Evolutionary conservation across 2,888 invertebrate genomes (phyloP).

Genomic region (Griposia aprilina): DNA sequence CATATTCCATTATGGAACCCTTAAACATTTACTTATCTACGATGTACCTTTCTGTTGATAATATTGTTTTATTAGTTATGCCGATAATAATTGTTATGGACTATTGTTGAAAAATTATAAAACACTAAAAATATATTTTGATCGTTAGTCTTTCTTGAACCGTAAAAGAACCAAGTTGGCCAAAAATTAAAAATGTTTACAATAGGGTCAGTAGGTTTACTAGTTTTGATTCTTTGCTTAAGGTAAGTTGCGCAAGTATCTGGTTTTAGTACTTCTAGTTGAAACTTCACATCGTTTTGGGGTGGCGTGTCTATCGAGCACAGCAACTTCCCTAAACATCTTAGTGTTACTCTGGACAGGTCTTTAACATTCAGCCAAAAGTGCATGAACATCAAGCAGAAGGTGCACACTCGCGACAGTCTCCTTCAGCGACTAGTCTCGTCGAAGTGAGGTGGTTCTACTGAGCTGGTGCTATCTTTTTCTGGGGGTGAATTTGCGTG

Average conservation of each 20-base stretch:
- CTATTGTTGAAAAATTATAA: background rate
- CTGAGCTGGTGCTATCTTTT: no score
- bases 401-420: background rate
- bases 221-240: background rate
- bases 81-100: slow-evolving; percentile 3
- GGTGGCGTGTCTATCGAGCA: background rate
- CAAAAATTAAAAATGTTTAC: background rate
- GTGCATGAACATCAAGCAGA: background rate
- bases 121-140: background rate
- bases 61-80: slow-evolving; percentile 15
- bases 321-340: background rate
- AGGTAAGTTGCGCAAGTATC: slow-evolving; percentile 8
- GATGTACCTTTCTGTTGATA: background rate
- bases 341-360: background rate
- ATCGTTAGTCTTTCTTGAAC: background rate
- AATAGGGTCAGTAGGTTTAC: background rate
- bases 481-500: no score
- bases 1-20: no score
- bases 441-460: no score
- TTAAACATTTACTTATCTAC: no score
- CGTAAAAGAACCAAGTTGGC: background rate
- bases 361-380: background rate
- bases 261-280: background rate
- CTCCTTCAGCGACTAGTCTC: no score
- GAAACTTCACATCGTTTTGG: background rate